These are phyloP conservation scores for Salvelinus fontinalis DNA, from an alignment of 2,113 vertebrate species.

Conservation along the genomic window DNA sequence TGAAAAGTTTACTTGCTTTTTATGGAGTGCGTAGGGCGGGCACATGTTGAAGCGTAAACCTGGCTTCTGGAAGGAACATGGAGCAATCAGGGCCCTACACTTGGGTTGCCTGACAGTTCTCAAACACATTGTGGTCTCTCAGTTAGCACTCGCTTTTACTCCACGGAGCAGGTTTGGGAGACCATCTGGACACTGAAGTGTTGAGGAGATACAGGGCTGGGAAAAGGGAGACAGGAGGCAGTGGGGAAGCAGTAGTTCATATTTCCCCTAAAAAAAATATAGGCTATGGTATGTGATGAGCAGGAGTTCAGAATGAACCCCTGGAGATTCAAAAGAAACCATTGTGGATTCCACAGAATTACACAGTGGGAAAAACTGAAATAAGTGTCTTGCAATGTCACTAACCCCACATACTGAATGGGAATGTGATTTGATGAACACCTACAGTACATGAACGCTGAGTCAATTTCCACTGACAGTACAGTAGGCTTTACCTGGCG, in stretches of 20 bases:
- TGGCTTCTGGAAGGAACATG: constrained; percentile 58
- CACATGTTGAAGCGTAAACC: constrained; percentile 65
- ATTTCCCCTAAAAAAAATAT: constrained; percentile 22
- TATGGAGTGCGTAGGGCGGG: constrained; percentile 63
- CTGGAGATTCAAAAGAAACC: constrained; percentile 9
- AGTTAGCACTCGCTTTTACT: not conserved
- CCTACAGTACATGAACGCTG: not conserved
- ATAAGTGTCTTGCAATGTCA: constrained; percentile 13
- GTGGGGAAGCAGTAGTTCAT: constrained; percentile 43
- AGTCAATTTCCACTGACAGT: constrained; percentile 1
- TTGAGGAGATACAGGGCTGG: constrained; percentile 18
- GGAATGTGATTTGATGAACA: not conserved
- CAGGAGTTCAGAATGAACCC: constrained; percentile 36
- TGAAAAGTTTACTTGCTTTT: constrained; percentile 70
- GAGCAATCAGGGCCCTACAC: constrained; percentile 53
- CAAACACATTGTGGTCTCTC: constrained; percentile 29
- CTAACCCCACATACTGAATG: not conserved
- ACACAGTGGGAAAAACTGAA: constrained; percentile 55
- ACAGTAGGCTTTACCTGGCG: not conserved
- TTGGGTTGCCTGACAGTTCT: constrained; percentile 45
- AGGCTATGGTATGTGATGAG: constrained; percentile 3
- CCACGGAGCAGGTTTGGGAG: not conserved
- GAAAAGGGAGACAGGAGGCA: constrained; percentile 1
- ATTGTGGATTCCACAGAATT: constrained; percentile 42
- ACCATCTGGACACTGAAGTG: constrained; percentile 37